Evolutionary conservation across 2,113 vertebrate species (phyloP).

Genomic region (Nibea albiflora): DNA sequence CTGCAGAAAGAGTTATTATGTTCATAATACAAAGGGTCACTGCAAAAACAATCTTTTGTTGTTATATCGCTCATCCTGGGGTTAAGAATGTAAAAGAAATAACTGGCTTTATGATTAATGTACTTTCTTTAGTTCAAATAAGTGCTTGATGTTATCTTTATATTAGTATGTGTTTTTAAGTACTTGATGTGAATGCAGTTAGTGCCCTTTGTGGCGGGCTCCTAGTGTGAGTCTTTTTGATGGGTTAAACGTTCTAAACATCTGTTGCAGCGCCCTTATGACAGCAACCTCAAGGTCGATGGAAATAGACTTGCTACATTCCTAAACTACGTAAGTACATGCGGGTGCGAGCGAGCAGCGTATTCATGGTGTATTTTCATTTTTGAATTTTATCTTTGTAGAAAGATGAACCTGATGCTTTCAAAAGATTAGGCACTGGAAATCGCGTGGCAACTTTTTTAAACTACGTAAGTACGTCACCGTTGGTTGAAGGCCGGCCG

Average conservation of each 20-base stretch:
- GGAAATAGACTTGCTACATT: conserved; percentile 99
- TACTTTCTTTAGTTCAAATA: neutral
- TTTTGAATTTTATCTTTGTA: conserved; percentile 96
- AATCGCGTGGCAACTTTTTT: conserved; percentile 99
- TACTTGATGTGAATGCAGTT: conserved; percentile 9
- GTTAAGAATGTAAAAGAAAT: neutral
- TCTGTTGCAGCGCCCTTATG: conserved; percentile 99
- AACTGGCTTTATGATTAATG: neutral
- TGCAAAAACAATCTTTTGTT: neutral
- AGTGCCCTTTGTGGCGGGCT: conserved; percentile 46
- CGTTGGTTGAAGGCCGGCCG: conserved; percentile 38
- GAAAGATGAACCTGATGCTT: conserved; percentile 98
- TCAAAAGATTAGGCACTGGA: conserved; percentile 99
- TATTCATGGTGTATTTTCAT: conserved; percentile 81
- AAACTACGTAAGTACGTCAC: conserved; percentile 97
- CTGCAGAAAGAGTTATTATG: neutral
- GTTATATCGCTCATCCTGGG: neutral
- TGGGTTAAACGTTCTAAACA: conserved; percentile 88
- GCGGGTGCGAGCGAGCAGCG: conserved; percentile 54
- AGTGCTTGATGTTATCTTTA: neutral
- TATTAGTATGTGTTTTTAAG: neutral
- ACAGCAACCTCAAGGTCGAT: conserved; percentile 94
- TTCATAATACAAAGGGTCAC: too few species aligned
- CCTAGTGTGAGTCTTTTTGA: conserved; percentile 24
- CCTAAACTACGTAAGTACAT: conserved; percentile 99